Percentiles rank a stretch among this genome's conserved stretches.
Conservation (phyloP, 1,140 invertebrate species). For the Zaprionus kolodkinae region DNA sequence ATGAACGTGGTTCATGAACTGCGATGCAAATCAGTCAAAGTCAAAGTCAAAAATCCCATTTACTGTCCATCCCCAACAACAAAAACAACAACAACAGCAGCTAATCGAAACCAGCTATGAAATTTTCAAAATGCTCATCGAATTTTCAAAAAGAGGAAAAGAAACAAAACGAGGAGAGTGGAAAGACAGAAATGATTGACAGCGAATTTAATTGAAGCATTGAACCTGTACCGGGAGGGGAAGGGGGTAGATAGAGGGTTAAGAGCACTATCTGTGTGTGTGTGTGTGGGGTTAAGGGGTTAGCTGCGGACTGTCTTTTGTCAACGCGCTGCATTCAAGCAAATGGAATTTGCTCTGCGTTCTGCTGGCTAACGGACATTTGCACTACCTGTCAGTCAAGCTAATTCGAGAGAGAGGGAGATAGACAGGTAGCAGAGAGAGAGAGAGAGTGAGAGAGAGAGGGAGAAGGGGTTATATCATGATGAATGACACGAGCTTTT, state of each 20-base stretch:
- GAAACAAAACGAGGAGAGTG: conserved; percentile 7
- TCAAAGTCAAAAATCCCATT: conserved; percentile 60
- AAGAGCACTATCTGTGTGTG: neutral
- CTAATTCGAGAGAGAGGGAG: conserved; percentile 48
- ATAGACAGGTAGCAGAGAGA: neutral
- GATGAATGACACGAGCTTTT: conserved; percentile 60
- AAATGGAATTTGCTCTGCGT: conserved; percentile 30
- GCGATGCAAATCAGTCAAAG: conserved; percentile 45
- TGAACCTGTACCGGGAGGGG: conserved; percentile 44
- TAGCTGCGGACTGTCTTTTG: conserved; percentile 50
- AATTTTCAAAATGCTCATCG: conserved; percentile 54
- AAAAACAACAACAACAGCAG: too few relatives aligned
- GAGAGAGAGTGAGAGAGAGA: neutral
- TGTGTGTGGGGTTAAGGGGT: conserved; percentile 1
- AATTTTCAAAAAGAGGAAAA: conserved; percentile 31
- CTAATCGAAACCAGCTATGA: conserved; percentile 64
- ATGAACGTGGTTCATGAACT: conserved; percentile 19
- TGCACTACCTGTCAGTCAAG: conserved; percentile 49
- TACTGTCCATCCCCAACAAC: conserved; percentile 23
- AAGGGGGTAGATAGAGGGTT: neutral
- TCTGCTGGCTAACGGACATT: conserved; percentile 59
- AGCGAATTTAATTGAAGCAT: conserved; percentile 75
- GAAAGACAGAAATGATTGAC: conserved; percentile 64
- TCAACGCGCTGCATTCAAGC: conserved; percentile 60
- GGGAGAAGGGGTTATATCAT: conserved; percentile 41